Evolutionary conservation across 2,797 vertebrate genomes (phyloP), one percentile per base, ranked within the genome.

Genomic region (Toxotes lorentzi): DNA sequence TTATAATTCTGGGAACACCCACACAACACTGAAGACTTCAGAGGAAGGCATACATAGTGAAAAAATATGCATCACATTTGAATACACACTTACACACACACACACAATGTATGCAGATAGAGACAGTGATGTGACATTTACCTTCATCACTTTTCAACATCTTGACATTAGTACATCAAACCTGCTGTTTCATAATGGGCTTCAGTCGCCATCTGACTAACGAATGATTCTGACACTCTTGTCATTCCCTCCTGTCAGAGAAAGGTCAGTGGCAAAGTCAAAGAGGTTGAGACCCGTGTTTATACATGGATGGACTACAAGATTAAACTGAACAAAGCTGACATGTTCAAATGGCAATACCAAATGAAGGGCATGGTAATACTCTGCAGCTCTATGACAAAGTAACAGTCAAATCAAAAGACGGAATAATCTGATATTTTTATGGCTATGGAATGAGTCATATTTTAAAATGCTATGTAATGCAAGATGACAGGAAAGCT

Each of bases 71-170:
- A 66, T 64, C 50, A 32, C 58, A 66, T 81, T 79, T 79, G 8
- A 70, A 83, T 21, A 70, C 19, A 72, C 56, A 43, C 61, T 76
- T 77, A 72, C 38, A 73, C 40, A 34, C 54, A 54, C 50, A 53
- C 59, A 75, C 58, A 60, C 63, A 68, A 35, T 7, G 27, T 34
- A 72, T 73, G 85, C 64, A 81, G 63, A 91, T 85, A 73, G 76
- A 86, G 73, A 84, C 89, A 86, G 80, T 82, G 87, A 87, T 89
- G 85, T 93, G 92, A 88, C 94, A 94, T 94, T 93, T 93, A 88
- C 89, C 86, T 91, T 91, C 91, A 92, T 91, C 89, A 85, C 73
- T 88, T 91, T 90, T 92, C 87, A 93, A 76, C 89, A 90, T 91
- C 86, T 88, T 91, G 91, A 89, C 92, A 90, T 92, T 91, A 88